Evolutionary conservation across 1,140 invertebrate species (phyloP).

Genomic region (Ctenoplectra terminalis): DNA sequence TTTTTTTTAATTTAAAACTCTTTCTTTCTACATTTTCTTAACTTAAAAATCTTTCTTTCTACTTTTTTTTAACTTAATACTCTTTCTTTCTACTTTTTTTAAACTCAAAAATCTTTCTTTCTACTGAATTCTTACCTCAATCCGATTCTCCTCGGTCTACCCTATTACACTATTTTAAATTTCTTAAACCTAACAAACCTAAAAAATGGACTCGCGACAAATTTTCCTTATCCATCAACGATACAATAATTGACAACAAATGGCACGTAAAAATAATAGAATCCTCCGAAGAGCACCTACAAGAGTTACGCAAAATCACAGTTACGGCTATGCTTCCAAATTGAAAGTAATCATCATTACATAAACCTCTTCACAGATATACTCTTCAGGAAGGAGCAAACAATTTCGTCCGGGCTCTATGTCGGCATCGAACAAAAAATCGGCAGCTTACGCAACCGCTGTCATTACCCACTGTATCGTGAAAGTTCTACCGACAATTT

Average conservation of each 20-base stretch:
- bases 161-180: no score
- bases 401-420: background rate
- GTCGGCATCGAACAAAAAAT: slow-evolving; percentile 5
- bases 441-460: background rate
- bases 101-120: no score
- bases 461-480: background rate
- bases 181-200: no score
- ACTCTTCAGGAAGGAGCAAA: background rate
- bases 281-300: background rate
- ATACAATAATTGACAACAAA: background rate
- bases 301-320: background rate
- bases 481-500: background rate
- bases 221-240: no score
- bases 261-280: background rate
- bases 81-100: no score
- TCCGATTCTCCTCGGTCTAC: no score
- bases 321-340: background rate
- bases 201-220: background rate
- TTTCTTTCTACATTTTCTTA: no score
- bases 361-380: background rate
- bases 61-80: no score
- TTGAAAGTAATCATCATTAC: slow-evolving; percentile 24
- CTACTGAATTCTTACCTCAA: no score
- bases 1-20: no score
- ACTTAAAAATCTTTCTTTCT: no score